These are phyloP conservation scores for Tachycineta bicolor DNA, from an alignment of 2,113 vertebrate species.

Conservation along the genomic window DNA sequence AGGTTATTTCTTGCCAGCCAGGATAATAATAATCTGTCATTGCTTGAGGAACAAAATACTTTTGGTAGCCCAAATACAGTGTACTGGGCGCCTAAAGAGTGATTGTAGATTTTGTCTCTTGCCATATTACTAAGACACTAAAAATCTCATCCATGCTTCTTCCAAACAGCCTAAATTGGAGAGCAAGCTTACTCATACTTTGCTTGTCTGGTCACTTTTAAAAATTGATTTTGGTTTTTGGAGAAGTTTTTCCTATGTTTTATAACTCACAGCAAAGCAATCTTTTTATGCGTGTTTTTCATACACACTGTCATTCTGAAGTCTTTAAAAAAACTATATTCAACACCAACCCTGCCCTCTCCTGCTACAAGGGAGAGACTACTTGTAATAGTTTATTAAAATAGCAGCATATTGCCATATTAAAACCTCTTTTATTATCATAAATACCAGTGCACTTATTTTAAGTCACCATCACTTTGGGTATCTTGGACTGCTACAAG, in stretches of 20 bases:
- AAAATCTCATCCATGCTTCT: not conserved
- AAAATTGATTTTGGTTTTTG: not conserved
- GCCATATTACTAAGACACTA: not conserved
- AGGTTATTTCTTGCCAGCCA: not conserved
- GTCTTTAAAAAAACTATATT: not conserved
- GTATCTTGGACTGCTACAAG: not conserved
- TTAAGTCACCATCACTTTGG: not conserved
- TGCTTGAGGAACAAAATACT: not conserved
- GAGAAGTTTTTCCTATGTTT: not conserved
- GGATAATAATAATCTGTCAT: slow-evolving; percentile 1
- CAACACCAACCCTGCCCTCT: not conserved
- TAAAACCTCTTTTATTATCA: not conserved
- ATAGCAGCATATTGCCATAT: not conserved
- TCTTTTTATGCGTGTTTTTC: not conserved
- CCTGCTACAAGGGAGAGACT: not conserved
- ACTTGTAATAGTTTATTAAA: not conserved
- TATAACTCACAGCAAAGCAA: not conserved
- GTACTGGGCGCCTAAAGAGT: not conserved
- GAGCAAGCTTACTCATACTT: not conserved
- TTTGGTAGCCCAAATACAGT: not conserved
- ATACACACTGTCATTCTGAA: not conserved
- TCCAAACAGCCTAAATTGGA: not conserved
- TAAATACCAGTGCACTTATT: not conserved
- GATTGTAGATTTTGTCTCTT: not conserved
- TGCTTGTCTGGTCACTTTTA: not conserved